Evolutionary conservation across 2,113 vertebrate species (phyloP).

Genomic region (Cnemophilus loriae): DNA sequence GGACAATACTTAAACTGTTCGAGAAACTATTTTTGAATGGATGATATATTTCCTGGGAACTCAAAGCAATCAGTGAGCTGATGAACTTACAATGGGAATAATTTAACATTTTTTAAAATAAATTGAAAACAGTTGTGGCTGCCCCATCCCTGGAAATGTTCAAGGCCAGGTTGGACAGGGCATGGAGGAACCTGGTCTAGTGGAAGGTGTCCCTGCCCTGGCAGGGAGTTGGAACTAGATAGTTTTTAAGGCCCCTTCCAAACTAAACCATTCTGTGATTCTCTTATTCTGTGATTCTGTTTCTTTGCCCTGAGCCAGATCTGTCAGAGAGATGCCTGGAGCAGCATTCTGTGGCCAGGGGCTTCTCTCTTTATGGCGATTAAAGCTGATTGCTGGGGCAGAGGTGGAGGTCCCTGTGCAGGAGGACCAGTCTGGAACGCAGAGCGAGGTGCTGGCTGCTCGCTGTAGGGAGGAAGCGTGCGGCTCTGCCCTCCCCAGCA

Average conservation of each 20-base stretch:
- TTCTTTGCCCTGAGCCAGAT: neutral
- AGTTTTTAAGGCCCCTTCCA: neutral
- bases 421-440: neutral
- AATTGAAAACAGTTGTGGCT: neutral
- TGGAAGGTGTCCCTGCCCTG: neutral
- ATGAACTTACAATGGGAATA: neutral
- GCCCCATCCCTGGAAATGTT: neutral
- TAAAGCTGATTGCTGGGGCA: neutral
- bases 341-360: neutral
- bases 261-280: neutral
- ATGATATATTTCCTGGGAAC: neutral
- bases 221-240: neutral
- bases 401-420: neutral
- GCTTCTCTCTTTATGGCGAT: neutral
- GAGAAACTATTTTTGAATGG: neutral
- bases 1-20: neutral
- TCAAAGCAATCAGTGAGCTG: neutral
- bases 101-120: neutral
- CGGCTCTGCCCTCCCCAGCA: neutral
- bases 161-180: neutral
- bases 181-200: neutral
- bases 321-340: neutral
- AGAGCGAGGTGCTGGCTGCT: neutral
- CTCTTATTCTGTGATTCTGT: neutral
- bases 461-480: neutral